Evolutionary conservation across 2,888 invertebrate genomes (phyloP), one percentile per base, ranked within the genome.

Genomic region (Microdon myrmicae): DNA sequence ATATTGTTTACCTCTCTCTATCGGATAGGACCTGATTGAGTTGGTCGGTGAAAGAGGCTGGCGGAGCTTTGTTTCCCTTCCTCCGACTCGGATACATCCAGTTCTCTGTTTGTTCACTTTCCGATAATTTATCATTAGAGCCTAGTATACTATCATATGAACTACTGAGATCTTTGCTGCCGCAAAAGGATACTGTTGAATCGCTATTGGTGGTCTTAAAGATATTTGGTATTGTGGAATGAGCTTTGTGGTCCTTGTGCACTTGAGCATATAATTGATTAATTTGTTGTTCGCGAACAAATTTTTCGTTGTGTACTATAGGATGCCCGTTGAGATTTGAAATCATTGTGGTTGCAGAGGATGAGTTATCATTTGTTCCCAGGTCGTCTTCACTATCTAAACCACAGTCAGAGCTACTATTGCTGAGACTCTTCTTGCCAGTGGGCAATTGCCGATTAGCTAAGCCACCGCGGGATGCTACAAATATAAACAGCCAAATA

Each of bases 21-120:
- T 93, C 92, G 59, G 92, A 90, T 73, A 93, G 81, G 71, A 92
- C 91, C 79, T 90, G 90, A 82, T 92, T 92, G 72, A 93, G 83
- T 79, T 93, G 92, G 80, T 92, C 92, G 12, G 92, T 91, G 69
- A 92, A 83, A 51, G 90, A 90, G 68, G 90, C 85, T 39, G 90
- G 89, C 55, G 90, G 90, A 73, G 87, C 88, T 45, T 74, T 64
- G 59, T 77, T 78, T 48, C 72, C 74, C 34, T 79, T 74, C 7
- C 77, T 69, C 14, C 80, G 73, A 64, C 77, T 79, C 9, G 79
- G 78, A 68, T 80, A 80, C 78, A 79, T 79, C 79, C 79, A 80
- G 66, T 75, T 79, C 68, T 79, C 80, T 26, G 75, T 72, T 43
- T 75, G 77, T 32, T 79, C 80, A 48, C 73, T 78, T 59, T 80